Evolutionary conservation across 2,888 invertebrate species (phyloP).

Genomic region (Heliconius ethilla): DNA sequence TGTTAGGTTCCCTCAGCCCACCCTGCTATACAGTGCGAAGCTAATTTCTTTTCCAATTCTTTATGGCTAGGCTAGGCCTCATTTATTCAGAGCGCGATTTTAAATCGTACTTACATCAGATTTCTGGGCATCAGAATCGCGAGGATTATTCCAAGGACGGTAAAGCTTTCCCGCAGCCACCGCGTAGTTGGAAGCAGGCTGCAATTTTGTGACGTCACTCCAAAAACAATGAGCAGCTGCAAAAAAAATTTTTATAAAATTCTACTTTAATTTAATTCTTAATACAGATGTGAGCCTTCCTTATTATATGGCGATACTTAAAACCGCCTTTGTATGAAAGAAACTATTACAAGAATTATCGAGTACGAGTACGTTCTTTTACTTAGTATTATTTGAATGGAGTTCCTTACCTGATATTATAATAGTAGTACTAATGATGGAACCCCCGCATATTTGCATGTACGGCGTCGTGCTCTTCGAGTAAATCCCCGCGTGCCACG

Average conservation of each 20-base stretch:
- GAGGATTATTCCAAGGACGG: constrained; percentile 56
- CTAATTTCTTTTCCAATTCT: neutral
- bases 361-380: neutral
- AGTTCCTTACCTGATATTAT: constrained; percentile 50
- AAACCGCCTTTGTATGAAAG: neutral
- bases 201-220: constrained; percentile 50
- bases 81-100: too few relatives aligned
- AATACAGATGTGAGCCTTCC: neutral
- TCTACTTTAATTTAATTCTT: neutral
- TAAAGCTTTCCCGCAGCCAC: constrained; percentile 67
- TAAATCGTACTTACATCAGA: constrained; percentile 56
- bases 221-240: constrained; percentile 71
- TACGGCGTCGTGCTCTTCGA: constrained; percentile 56
- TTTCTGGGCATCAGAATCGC: constrained; percentile 55
- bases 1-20: neutral
- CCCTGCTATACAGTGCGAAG: neutral
- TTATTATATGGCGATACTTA: too few relatives aligned
- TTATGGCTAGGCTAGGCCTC: too few relatives aligned
- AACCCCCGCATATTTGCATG: constrained; percentile 75
- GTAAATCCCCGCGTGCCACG: constrained; percentile 79
- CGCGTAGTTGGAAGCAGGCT: constrained; percentile 54
- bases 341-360: neutral
- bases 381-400: neutral
- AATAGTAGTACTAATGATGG: constrained; percentile 57
- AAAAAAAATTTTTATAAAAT: constrained; percentile 7